Percentiles rank a stretch among this genome's conserved stretches.
These are phyloP conservation scores for Ceraclea dissimilis DNA, from an alignment of 2,888 invertebrate species.

Conservation along the genomic window DNA sequence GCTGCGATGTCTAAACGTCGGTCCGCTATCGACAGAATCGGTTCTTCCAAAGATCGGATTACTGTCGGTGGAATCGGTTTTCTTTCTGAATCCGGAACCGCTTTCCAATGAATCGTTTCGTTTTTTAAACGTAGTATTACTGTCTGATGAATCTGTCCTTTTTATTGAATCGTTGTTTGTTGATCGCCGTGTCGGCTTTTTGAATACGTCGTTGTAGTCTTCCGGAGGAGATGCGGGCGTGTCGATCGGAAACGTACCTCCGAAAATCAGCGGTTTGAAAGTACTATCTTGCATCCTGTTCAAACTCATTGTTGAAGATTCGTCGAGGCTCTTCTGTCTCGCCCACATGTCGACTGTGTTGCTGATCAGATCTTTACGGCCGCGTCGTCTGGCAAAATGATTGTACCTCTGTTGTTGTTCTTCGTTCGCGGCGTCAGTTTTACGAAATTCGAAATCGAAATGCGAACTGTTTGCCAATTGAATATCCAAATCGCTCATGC, in stretches of 20 bases:
- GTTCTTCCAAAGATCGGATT: neutral
- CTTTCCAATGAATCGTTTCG: neutral
- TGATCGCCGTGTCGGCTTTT: conserved; percentile 1
- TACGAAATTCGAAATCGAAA: conserved; percentile 29
- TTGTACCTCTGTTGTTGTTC: conserved; percentile 17
- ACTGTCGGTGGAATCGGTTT: conserved; percentile 3
- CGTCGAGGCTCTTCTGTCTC: conserved; percentile 33
- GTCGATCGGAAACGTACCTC: conserved; percentile 83
- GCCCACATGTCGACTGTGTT: conserved; percentile 60
- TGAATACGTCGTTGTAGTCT: conserved; percentile 7
- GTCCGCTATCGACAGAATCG: neutral
- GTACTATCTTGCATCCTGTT: conserved; percentile 14
- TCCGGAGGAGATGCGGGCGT: conserved; percentile 45
- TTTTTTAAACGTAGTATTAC: neutral
- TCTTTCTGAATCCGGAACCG: conserved; percentile 7
- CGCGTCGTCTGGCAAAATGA: conserved; percentile 24
- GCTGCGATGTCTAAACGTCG: conserved; percentile 11
- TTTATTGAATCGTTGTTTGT: neutral
- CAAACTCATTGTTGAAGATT: conserved; percentile 31
- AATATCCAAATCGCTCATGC: conserved; percentile 32
- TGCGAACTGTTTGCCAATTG: conserved; percentile 33
- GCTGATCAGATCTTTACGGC: conserved; percentile 46
- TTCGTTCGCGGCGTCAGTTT: conserved; percentile 18
- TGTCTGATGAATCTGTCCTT: neutral
- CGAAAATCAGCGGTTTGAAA: conserved; percentile 67